Base-by-base conservation (phyloP, 2,797 vertebrate species). In the Chrosomus eos region DNA sequence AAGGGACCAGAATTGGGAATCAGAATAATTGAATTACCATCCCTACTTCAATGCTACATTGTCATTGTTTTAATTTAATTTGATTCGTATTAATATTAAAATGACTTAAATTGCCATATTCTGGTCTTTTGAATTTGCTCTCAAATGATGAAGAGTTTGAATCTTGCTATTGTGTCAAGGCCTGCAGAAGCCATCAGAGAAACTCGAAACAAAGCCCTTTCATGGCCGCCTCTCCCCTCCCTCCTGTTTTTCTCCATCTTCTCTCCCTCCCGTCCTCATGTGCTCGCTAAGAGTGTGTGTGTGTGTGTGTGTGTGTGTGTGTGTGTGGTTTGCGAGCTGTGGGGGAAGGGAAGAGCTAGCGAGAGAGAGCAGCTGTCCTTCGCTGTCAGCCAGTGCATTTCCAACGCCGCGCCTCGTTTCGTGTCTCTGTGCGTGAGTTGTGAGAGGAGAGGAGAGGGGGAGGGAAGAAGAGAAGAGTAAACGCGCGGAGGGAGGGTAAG, bases 171-270 rank as follows among this genome's bases (percentile, higher is more conserved):
- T 8, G 64, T 67, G 64, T 67, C 18, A 8, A 67, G 87, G 85
- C 80, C 90, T 89, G 85, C 81, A 82, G 85, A 87, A 90, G 79
- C 82, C 73, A 85, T 90, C 82, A 85, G 81, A 88, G 88, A 62
- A 78, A 82, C 71, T 76, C n/a, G 84, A 87, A 90, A 89, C 88
- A 90, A 90, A 90, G 88, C 86, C 81, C 82, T 89, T 90, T 91
- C 89, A 91, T 87, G 84, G 88, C 76, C 53, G 80, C 80, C 86
- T 84, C 43, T 33, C 70, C 75, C 74, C 83, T 81, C 81, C 85
- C 82, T 83, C 82, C 78, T 80, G 66, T 53, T 55, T 48, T 85
- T 67, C 68, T 71, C 80, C 71, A 60, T 80, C 43, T 64, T 70
- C 51, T 82, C 53, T 86, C 71, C 77, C 87, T 85, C 82, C 75